Percentiles rank a stretch among this genome's conserved stretches.
These are phyloP conservation scores for Cydia fagiglandana DNA, from an alignment of 1,140 invertebrate genomes.

Conservation along the genomic window DNA sequence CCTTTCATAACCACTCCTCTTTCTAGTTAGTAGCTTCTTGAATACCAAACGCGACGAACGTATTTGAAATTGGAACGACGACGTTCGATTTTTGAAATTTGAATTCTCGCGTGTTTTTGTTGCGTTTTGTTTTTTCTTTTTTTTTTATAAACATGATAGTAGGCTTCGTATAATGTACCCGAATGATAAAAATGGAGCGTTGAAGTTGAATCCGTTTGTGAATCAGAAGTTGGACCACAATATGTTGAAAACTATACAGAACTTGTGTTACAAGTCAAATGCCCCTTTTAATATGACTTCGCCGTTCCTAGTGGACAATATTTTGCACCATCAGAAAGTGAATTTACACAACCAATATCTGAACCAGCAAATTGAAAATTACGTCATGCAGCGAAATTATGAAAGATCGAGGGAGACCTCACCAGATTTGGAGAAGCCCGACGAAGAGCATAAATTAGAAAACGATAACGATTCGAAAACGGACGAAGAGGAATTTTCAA, in stretches of 20 bases:
- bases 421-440: conserved; percentile 61
- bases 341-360: conserved; percentile 76
- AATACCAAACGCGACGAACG: conserved; percentile 44
- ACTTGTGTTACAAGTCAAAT: conserved; percentile 61
- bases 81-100: conserved; percentile 32
- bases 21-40: conserved; percentile 53
- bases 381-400: conserved; percentile 66
- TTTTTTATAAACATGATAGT: conserved; percentile 35
- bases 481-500: conserved; percentile 70
- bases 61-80: conserved; percentile 22
- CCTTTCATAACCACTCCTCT: conserved; percentile 67
- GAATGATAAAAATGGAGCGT: conserved; percentile 65
- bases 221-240: conserved; percentile 60
- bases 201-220: conserved; percentile 63
- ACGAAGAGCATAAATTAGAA: conserved; percentile 57
- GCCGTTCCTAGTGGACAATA: conserved; percentile 75
- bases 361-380: conserved; percentile 72
- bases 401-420: conserved; percentile 65
- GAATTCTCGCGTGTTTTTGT: neutral
- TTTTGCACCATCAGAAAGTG: conserved; percentile 73
- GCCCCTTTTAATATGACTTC: conserved; percentile 71
- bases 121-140: conserved; percentile 30
- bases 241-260: conserved; percentile 74
- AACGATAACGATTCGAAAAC: conserved; percentile 60
- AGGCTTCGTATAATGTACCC: conserved; percentile 65